Percentiles rank a stretch among this genome's conserved stretches.
These are phyloP conservation scores for Stratiolaelaps scimitus DNA, from an alignment of 1,140 invertebrate genomes.

Conservation along the genomic window DNA sequence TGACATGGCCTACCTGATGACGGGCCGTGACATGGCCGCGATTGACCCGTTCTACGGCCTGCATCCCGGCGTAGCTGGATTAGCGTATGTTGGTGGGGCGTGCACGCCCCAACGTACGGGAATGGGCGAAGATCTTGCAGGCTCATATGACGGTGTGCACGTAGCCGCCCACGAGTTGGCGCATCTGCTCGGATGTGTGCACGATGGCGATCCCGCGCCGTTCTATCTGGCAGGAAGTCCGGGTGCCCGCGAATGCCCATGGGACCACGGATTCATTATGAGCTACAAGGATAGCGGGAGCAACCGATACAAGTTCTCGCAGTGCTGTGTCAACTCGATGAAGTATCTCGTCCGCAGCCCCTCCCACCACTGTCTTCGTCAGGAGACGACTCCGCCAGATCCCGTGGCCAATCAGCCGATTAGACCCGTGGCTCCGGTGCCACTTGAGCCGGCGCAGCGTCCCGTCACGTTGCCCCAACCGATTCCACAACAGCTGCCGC, in stretches of 20 bases:
- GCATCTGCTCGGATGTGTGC: slow-evolving; percentile 36
- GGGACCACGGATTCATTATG: slow-evolving; percentile 36
- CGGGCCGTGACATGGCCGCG: slow-evolving; percentile 16
- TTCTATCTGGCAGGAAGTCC: slow-evolving; percentile 22
- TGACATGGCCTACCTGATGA: slow-evolving; percentile 19
- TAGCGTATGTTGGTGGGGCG: slow-evolving; percentile 8
- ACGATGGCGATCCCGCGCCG: slow-evolving; percentile 33
- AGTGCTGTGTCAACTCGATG: slow-evolving; percentile 25
- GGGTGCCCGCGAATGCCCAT: slow-evolving; percentile 32
- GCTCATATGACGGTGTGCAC: slow-evolving; percentile 35
- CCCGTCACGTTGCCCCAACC: not conserved
- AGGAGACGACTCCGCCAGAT: slow-evolving; percentile 9
- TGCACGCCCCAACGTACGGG: slow-evolving; percentile 11
- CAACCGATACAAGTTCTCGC: slow-evolving; percentile 29
- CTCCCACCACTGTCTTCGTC: not conserved
- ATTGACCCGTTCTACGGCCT: slow-evolving; percentile 24
- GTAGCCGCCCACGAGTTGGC: slow-evolving; percentile 36
- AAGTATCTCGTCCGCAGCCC: slow-evolving; percentile 1
- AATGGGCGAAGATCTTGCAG: slow-evolving; percentile 34
- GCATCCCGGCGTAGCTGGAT: slow-evolving; percentile 15
- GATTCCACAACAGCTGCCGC: too few species aligned
- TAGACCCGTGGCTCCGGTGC: not conserved
- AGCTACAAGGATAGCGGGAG: slow-evolving; percentile 32
- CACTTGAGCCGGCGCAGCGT: not conserved
- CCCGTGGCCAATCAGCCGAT: not conserved